Conservation (phyloP, 1,140 invertebrate genomes). For the Heliconius melpomene region DNA sequence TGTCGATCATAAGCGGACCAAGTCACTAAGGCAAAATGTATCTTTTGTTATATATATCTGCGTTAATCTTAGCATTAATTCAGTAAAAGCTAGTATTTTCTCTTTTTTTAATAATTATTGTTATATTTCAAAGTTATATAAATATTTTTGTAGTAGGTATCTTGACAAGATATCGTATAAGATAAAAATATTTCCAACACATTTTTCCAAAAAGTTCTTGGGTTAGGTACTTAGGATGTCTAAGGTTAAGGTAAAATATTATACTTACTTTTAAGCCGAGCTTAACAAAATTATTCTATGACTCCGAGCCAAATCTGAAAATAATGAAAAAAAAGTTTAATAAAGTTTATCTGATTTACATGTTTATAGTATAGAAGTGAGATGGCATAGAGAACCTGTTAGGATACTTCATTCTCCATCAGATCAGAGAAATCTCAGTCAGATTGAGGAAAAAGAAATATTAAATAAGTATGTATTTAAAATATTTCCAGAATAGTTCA, state of each 20-base stretch:
- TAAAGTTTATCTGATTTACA: neutral
- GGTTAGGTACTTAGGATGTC: neutral
- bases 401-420: neutral
- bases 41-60: neutral
- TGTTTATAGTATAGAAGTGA: neutral
- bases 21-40: neutral
- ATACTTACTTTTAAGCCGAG: conserved; percentile 71
- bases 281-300: conserved; percentile 72
- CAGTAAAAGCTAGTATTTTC: neutral
- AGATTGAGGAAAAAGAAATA: neutral
- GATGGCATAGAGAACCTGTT: neutral
- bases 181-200: too few species aligned
- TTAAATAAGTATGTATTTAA: too few species aligned
- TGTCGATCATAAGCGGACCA: neutral
- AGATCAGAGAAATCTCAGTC: neutral
- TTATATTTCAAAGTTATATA: neutral
- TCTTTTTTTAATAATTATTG: neutral
- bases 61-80: neutral
- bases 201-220: neutral
- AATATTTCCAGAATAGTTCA: too few species aligned
- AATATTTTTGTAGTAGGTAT: neutral
- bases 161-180: too few species aligned
- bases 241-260: conserved; percentile 1
- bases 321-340: conserved; percentile 39
- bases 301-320: conserved; percentile 78